Conservation (phyloP, 2,797 vertebrate genomes). For the Anguilla obscura region DNA sequence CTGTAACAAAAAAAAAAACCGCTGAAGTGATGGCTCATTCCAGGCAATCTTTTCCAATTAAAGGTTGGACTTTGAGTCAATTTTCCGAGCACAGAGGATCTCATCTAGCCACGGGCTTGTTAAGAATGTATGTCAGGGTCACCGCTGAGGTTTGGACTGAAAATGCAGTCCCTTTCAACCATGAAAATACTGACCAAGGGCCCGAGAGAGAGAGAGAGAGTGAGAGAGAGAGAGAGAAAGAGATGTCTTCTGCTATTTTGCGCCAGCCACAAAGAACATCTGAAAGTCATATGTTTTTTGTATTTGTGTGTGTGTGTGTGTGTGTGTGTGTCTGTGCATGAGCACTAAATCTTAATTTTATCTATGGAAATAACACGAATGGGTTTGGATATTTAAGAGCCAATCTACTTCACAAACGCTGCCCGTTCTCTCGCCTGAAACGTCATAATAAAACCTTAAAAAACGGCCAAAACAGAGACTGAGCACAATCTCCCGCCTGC, state of each 20-base stretch:
- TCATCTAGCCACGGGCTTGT: neutral
- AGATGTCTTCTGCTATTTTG: neutral
- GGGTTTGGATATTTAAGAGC: neutral
- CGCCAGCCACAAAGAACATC: neutral
- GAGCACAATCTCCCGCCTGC: neutral
- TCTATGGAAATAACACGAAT: neutral
- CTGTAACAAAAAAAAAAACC: neutral
- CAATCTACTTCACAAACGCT: neutral
- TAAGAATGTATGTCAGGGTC: neutral
- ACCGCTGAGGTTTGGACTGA: neutral
- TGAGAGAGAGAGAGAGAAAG: neutral
- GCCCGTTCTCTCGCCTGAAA: neutral
- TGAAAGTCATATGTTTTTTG: neutral
- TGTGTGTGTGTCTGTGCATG: neutral
- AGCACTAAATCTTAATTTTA: neutral
- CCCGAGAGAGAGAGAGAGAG: neutral
- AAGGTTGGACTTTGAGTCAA: constrained; percentile 4
- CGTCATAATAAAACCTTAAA: neutral
- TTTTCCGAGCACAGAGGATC: neutral
- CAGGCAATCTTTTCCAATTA: neutral
- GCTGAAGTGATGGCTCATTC: neutral
- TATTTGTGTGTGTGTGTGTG: neutral
- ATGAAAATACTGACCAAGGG: neutral
- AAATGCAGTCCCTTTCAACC: neutral
- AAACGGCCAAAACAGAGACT: neutral